Percentiles rank a stretch among this genome's conserved stretches.
These are phyloP conservation scores for Ranitomeya variabilis DNA, from an alignment of 2,113 vertebrate species.

Conservation along the genomic window DNA sequence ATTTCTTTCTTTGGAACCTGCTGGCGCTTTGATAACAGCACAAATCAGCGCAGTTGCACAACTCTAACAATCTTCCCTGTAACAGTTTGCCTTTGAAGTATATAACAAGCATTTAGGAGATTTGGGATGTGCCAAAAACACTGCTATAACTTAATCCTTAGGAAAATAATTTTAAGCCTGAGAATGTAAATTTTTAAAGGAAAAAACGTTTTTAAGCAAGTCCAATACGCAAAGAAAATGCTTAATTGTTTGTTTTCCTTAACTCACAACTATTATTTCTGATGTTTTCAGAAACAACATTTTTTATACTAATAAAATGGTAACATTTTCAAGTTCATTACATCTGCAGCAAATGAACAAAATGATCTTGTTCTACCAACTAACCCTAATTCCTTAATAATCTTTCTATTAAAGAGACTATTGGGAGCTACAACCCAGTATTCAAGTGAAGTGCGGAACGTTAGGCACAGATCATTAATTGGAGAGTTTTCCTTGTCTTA, in stretches of 20 bases:
- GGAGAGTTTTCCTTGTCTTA: not conserved
- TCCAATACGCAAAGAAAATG: constrained; percentile 5
- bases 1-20: constrained; percentile 56
- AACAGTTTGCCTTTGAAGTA: constrained; percentile 58
- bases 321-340: not conserved
- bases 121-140: constrained; percentile 47
- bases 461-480: constrained; percentile 36
- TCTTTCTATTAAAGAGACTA: not conserved
- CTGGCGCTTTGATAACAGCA: constrained; percentile 58
- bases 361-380: not conserved
- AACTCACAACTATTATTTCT: not conserved
- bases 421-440: constrained; percentile 7
- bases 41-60: constrained; percentile 55
- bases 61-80: constrained; percentile 55
- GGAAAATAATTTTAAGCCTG: constrained; percentile 44
- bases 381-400: constrained; percentile 4
- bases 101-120: constrained; percentile 58
- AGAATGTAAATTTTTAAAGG: constrained; percentile 42
- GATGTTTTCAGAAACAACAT: not conserved
- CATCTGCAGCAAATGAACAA: constrained; percentile 14
- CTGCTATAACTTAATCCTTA: constrained; percentile 49
- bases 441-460: constrained; percentile 29
- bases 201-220: constrained; percentile 24
- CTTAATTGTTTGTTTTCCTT: not conserved
- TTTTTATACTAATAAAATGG: not conserved